Base-by-base conservation (phyloP, 2,888 invertebrate genomes). In the Plusia festucae region DNA sequence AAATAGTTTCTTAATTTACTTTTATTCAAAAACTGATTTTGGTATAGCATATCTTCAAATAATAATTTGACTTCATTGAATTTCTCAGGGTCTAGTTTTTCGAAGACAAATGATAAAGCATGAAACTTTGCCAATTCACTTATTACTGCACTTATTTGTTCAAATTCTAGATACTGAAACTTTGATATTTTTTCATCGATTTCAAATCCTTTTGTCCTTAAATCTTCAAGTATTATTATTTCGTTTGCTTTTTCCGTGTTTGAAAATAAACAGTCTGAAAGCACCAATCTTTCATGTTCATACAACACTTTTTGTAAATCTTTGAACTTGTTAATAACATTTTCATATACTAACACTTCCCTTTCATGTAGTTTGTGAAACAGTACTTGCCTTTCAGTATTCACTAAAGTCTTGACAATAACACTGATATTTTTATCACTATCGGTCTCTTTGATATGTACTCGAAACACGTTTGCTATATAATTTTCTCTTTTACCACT, bases 401-500 rank as follows among this genome's bases (percentile, higher is more conserved):
- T 93, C 8, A 93, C 85, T 40, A 94, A 77, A 44, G 93, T 93
- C 78, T 94, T 94, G 0, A 93, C 89, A 60, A 94, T 91, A 49
- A 92, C 88, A 85, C 85, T 90, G 27, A 78, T 81, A 18, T 85
- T 83, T 58, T 86, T 75, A 53, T 74, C 76, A 57, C 85, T 81
- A 44, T 85, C 82, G 18, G 68, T 79, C 15, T 90, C 88, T 77
- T 79, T 89, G 30, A 94, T 88, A 3, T 84, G 68, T 0, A 93
- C 91, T 84, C 93, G 82, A 64, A 94, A 93, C 34, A 93, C 86
- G 69, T 94, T 94, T 5, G 94, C 90, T 15, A 93, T 85, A 59
- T 85, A 94, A 71, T 91, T 90, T 22, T 87, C 90, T 52, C 89
- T 86, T 84, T 90, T 91, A 0, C 90, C 92, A 76, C 90, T 88